Evolutionary conservation across 2,888 invertebrate genomes (phyloP).

Genomic region (Zeuzera pyrina): DNA sequence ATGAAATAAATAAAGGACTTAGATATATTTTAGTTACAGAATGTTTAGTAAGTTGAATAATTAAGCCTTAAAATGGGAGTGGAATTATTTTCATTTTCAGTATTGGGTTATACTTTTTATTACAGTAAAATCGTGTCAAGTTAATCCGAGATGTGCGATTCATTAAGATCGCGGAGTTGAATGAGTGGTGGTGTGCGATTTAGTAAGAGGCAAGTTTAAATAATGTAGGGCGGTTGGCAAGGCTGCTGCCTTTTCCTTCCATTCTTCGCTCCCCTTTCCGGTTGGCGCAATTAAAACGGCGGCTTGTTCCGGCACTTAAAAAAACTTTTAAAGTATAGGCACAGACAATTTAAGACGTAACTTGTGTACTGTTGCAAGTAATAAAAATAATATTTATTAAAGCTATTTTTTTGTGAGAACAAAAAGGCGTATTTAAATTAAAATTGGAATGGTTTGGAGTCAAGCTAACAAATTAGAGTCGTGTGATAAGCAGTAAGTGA

Average conservation of each 20-base stretch:
- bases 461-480: too few relatives aligned
- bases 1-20: too few relatives aligned
- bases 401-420: conserved; percentile 10
- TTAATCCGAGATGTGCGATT: conserved; percentile 52
- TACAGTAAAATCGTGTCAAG: conserved; percentile 43
- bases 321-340: conserved; percentile 63
- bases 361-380: conserved; percentile 37
- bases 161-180: conserved; percentile 50
- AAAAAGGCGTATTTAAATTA: too few relatives aligned
- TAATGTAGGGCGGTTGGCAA: conserved; percentile 68
- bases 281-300: conserved; percentile 68
- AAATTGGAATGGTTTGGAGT: too few relatives aligned
- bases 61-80: too few relatives aligned
- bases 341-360: conserved; percentile 51
- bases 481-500: too few relatives aligned
- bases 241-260: conserved; percentile 62
- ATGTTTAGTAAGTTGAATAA: background rate
- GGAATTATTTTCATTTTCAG: background rate
- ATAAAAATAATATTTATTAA: conserved; percentile 28
- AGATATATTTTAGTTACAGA: too few relatives aligned
- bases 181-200: conserved; percentile 32
- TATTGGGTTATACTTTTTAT: too few relatives aligned
- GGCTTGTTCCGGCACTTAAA: conserved; percentile 69
- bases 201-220: conserved; percentile 67
- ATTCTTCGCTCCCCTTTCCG: conserved; percentile 70